Base-by-base conservation (phyloP, 2,113 vertebrate species). In the Anguilla rostrata region DNA sequence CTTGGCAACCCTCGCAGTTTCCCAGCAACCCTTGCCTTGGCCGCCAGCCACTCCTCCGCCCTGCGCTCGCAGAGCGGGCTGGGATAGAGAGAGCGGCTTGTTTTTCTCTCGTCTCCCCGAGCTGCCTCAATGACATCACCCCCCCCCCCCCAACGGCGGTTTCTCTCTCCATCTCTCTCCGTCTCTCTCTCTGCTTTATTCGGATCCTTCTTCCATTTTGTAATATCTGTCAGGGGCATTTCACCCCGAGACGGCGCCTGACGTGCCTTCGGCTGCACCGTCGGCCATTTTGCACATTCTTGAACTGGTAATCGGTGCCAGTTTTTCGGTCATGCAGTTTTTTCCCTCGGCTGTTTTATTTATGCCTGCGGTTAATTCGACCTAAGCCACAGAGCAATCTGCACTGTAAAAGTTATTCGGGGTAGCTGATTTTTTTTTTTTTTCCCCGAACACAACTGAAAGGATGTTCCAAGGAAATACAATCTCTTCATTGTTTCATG, bases 11-110 rank as follows among this genome's bases (percentile, higher is more conserved):
- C 71, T 87, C 82, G 22, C 87, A 91, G 95, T 96, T 98, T 98
- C 97, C 97, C 97, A 98, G 96, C 96, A 98, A 95, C 95, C 96
- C 95, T 96, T 95, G 95, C 94, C 95, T 97, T 98, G 97, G 97
- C 97, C 85, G 93, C 91, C 82, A 90, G 96, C 97, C 96, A 96
- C 94, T 94, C 88, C 88, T 88, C 95, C 95, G 96, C 92, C 91
- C 96, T 96, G 96, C 96, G 95, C 95, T 95, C 96, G 96, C 96
- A 97, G 97, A 97, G 96, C 96, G 96, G 96, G 97, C 97, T 97
- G 97, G 95, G 94, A 93, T 93, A 95, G 95, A 95, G 93, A 93
- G 94, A 95, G 93, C 93, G 95, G 94, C 94, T 96, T 96, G 97
- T 97, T 97, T 97, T 97, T 95, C 96, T 96, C 89, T 94, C 94